Conservation (phyloP, 2,113 vertebrate genomes). For the Paramisgurnus dabryanus region DNA sequence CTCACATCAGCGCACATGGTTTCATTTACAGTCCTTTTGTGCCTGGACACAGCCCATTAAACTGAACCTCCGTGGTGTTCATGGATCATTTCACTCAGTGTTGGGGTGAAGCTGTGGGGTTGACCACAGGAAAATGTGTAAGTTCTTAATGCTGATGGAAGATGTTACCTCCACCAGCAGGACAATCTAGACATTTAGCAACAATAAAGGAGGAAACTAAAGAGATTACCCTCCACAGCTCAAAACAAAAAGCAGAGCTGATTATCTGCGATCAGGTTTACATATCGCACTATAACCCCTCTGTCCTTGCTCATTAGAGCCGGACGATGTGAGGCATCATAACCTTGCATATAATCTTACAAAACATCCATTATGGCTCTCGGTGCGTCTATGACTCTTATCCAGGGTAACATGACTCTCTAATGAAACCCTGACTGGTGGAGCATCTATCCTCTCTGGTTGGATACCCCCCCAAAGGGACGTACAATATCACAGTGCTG, state of each 20-base stretch:
- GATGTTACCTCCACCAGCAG: constrained; percentile 2
- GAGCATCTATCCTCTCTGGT: constrained; percentile 19
- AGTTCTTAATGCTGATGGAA: background rate
- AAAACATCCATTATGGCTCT: background rate
- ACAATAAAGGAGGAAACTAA: constrained; percentile 13
- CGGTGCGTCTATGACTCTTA: constrained; percentile 5
- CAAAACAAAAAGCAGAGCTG: constrained; percentile 24
- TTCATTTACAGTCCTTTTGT: background rate
- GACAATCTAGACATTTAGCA: background rate
- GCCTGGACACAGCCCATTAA: background rate
- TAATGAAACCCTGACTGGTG: constrained; percentile 30
- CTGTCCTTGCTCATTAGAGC: constrained; percentile 16
- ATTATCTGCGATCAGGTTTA: constrained; percentile 39
- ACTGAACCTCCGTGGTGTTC: background rate
- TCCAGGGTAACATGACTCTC: constrained; percentile 41
- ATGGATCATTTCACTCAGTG: background rate
- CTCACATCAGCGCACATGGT: background rate
- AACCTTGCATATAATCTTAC: constrained; percentile 39
- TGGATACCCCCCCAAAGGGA: constrained; percentile 8
- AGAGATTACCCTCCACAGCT: constrained; percentile 16
- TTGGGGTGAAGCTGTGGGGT: background rate
- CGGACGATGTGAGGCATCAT: constrained; percentile 10
- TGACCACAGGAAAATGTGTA: background rate
- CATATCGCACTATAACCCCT: constrained; percentile 14
- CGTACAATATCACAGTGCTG: background rate